Evolutionary conservation across 2,888 invertebrate genomes (phyloP).

Genomic region (Dendrolimus pini): DNA sequence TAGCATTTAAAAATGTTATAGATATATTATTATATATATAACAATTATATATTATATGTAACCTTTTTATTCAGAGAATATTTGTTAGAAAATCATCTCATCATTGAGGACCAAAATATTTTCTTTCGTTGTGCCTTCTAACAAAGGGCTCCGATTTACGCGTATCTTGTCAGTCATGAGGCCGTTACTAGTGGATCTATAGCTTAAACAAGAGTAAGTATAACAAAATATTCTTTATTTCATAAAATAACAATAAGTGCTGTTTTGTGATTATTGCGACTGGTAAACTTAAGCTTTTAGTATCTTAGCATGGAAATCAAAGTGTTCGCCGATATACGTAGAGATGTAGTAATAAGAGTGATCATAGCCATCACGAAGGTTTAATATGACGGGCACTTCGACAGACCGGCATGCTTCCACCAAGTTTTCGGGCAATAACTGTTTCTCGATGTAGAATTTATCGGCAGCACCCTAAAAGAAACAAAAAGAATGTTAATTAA

Average conservation of each 20-base stretch:
- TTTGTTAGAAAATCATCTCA: too few species aligned
- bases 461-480: conserved; percentile 85
- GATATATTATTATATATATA: too few species aligned
- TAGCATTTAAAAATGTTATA: too few species aligned
- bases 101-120: too few species aligned
- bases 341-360: conserved; percentile 97
- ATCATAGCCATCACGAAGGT: conserved; percentile 91
- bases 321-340: conserved; percentile 94
- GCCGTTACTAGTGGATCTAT: neutral
- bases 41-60: too few species aligned
- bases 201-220: conserved; percentile 4
- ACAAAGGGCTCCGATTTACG: too few species aligned
- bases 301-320: conserved; percentile 90
- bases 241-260: conserved; percentile 30
- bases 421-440: conserved; percentile 91
- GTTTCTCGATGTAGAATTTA: conserved; percentile 83
- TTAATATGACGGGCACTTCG: conserved; percentile 81
- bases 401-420: conserved; percentile 82
- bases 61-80: too few species aligned
- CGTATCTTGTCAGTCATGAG: too few species aligned
- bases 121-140: too few species aligned
- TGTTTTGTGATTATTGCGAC: conserved; percentile 13
- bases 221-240: conserved; percentile 26
- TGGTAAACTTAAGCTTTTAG: conserved; percentile 67
- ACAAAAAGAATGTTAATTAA: neutral